phyloP scores from a whole-genome alignment of 2,888 invertebrate species.

The Agapetus fuscipes region DNA sequence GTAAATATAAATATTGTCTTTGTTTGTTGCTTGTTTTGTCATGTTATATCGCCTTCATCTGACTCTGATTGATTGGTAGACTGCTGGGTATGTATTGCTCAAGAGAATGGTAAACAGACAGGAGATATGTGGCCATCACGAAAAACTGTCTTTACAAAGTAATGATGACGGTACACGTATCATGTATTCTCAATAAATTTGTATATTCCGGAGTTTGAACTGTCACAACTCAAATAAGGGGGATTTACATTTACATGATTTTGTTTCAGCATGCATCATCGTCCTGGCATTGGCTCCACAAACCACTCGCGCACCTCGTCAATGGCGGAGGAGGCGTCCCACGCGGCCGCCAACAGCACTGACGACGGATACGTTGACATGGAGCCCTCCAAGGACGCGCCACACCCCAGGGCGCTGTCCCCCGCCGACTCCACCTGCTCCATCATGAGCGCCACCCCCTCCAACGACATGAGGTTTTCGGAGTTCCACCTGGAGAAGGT shows the following conservation, averaged over 20 bases:
- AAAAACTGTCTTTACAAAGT: no score
- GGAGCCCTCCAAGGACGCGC: slow-evolving; percentile 34
- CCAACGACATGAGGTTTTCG: slow-evolving; percentile 63
- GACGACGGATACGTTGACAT: slow-evolving; percentile 50
- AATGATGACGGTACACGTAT: no score
- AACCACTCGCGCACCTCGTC: slow-evolving; percentile 57
- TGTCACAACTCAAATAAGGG: no score
- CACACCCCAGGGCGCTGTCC: slow-evolving; percentile 34
- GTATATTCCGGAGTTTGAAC: no score
- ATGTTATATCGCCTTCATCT: no score
- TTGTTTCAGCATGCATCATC: slow-evolving; percentile 24
- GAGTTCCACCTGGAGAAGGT: slow-evolving; percentile 78
- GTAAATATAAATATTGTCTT: no score
- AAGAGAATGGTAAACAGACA: no score
- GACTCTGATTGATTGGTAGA: no score
- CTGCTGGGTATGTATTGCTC: no score
- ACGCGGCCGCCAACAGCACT: slow-evolving; percentile 25
- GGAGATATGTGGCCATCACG: no score
- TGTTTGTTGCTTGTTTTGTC: no score
- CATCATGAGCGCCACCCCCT: slow-evolving; percentile 72
- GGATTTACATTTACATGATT: slow-evolving; percentile 3
- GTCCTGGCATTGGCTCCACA: slow-evolving; percentile 32
- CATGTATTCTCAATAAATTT: no score
- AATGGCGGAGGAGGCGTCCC: slow-evolving; percentile 36
- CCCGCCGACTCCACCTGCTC: slow-evolving; percentile 63